Evolutionary conservation across 2,888 invertebrate species (phyloP), one percentile per base, ranked within the genome.

Genomic region (Polydrusus cervinus): DNA sequence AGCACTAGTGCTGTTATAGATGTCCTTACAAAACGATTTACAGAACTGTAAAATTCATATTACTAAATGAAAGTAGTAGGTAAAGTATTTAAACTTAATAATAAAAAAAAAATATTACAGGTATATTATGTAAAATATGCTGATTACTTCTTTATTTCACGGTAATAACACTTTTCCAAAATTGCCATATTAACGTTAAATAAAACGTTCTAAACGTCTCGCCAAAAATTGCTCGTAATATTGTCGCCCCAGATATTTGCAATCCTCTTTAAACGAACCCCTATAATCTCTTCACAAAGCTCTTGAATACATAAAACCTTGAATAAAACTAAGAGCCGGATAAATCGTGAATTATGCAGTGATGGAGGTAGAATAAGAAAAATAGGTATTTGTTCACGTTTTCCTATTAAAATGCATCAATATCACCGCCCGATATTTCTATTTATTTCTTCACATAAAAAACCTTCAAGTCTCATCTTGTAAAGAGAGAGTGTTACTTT

Each of bases 261-360:
- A 43, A 43, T 57, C 68, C 68, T 55, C 57, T 68, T 68, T 45
- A 20, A 49, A 18, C 53, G 51, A 38, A 68, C 55, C 68, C 55
- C 68, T 68, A 55, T 53, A 68, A 57, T 57, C 68, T 68, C 55
- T 53, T 51, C 68, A 57, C 55, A 43, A 68, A 68, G 38, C 57
- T 53, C 45, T 68, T 55, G 53, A 55, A 68, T 65, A 65, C 65
- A 65, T 65, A 65, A 51, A 66, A 53, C 49, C 51, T 66, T 66
- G 66, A 66, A 66, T 66, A 40, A 51, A 66, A 51, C 66, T 66
- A 51, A 20, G 53, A 53, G 66, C 16, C n/a, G 38, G 49, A 51
- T 53, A 30, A 30, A 30, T 53, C 13, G 65, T 34, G 25, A 47
- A 65, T 34, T 25, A 34, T 51, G 66, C 49, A 49, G 40, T 10